A percentile compares a stretch with the other conserved stretches of the same genome.
phyloP scores from a whole-genome alignment of 2,888 invertebrate genomes.

The Parapristionchus giblindavisi region DNA sequence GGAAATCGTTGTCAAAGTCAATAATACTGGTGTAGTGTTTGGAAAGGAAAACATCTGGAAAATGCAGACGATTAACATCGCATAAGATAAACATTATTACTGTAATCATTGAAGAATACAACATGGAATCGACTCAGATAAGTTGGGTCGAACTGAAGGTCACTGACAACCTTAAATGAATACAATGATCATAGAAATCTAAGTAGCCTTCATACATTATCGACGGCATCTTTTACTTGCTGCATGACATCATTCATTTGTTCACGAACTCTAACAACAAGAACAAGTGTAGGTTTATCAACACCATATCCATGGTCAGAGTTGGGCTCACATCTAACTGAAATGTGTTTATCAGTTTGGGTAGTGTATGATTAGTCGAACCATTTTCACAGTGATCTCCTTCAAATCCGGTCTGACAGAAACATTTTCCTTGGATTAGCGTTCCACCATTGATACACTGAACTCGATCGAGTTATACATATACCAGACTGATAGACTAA shows the following conservation, averaged over 20 bases:
- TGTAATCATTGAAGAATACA: conserved; percentile 57
- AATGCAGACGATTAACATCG: not conserved
- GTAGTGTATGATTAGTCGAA: not conserved
- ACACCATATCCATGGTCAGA: conserved; percentile 47
- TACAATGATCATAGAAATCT: not conserved
- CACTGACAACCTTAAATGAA: conserved; percentile 32
- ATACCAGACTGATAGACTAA: not conserved
- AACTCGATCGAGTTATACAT: not conserved
- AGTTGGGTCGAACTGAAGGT: conserved; percentile 47
- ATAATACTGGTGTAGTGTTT: not conserved
- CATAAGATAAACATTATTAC: conserved; percentile 44
- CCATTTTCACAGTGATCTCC: conserved; percentile 55
- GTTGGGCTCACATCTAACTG: conserved; percentile 53
- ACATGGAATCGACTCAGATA: conserved; percentile 54
- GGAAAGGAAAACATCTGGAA: not conserved
- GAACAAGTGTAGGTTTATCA: conserved; percentile 54
- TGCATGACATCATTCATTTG: conserved; percentile 48
- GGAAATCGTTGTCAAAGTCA: conserved; percentile 25
- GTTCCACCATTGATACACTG: conserved; percentile 52
- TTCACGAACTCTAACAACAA: conserved; percentile 50
- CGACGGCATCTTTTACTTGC: conserved; percentile 42
- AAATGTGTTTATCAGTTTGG: conserved; percentile 16
- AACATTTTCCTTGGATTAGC: conserved; percentile 16
- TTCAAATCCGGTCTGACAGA: conserved; percentile 43
- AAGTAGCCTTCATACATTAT: not conserved